These are phyloP conservation scores for Scrobipalpa atriplicella DNA, from an alignment of 2,888 invertebrate genomes.

Conservation along the genomic window DNA sequence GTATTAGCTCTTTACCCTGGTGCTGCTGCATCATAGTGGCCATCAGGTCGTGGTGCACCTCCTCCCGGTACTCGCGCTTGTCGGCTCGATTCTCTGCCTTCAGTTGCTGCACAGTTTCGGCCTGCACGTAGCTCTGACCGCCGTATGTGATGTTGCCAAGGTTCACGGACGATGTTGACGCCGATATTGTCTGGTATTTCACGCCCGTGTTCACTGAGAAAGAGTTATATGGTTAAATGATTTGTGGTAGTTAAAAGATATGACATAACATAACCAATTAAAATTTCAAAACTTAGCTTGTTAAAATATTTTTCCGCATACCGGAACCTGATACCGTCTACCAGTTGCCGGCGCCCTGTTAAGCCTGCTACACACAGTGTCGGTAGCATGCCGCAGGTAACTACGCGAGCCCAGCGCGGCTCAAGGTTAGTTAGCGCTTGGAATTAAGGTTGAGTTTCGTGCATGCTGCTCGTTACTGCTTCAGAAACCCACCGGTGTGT, in stretches of 20 bases:
- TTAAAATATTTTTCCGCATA: no score
- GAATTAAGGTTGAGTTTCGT: no score
- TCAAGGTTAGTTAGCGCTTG: no score
- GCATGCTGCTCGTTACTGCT: neutral
- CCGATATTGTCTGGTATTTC: slow-evolving; percentile 78
- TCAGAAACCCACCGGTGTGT: slow-evolving; percentile 60
- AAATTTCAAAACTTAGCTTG: no score
- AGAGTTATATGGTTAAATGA: neutral
- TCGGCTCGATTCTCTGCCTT: slow-evolving; percentile 52
- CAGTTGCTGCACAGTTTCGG: slow-evolving; percentile 59
- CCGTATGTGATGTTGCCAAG: slow-evolving; percentile 73
- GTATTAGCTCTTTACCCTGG: slow-evolving; percentile 48
- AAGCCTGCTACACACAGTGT: no score
- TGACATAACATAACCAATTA: slow-evolving; percentile 74
- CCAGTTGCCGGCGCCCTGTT: no score
- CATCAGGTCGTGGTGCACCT: slow-evolving; percentile 83
- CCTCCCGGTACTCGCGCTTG: slow-evolving; percentile 75
- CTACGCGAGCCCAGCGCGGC: slow-evolving; percentile 69
- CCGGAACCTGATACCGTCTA: no score
- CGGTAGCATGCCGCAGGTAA: no score
- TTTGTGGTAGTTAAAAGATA: neutral
- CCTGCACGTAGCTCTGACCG: slow-evolving; percentile 68
- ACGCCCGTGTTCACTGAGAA: slow-evolving; percentile 72
- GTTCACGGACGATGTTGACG: slow-evolving; percentile 70
- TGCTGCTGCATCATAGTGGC: slow-evolving; percentile 79